A percentile compares a stretch with the other conserved stretches of the same genome.
Evolutionary conservation across 2,888 invertebrate genomes (phyloP).

Genomic region (Scrobipalpa atriplicella): DNA sequence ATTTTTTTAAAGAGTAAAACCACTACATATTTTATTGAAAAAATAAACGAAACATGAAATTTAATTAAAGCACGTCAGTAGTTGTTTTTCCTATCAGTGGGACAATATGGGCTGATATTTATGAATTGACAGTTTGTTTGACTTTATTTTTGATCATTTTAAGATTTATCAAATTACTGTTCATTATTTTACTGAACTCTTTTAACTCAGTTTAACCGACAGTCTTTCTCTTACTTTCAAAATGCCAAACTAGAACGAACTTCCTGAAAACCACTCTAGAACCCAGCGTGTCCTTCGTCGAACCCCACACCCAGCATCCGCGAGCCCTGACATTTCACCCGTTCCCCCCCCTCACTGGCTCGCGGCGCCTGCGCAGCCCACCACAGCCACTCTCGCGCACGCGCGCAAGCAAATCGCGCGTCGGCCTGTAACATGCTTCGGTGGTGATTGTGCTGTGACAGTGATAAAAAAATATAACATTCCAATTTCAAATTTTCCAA

Average conservation of each 20-base stretch:
- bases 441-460: constrained; percentile 72
- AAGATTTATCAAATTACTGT: not conserved
- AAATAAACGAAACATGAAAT: not conserved
- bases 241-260: not conserved
- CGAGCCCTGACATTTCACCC: constrained; percentile 72
- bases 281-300: constrained; percentile 9
- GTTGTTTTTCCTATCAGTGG: too few species aligned
- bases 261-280: constrained; percentile 20
- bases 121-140: too few species aligned
- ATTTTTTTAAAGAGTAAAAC: too few species aligned
- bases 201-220: not conserved
- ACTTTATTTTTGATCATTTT: too few species aligned
- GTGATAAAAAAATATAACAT: constrained; percentile 40
- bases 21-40: too few species aligned
- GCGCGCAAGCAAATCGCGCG: constrained; percentile 77
- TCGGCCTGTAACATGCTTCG: constrained; percentile 67
- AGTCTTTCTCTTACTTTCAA: constrained; percentile 1
- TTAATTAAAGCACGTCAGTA: too few species aligned
- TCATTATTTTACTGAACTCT: not conserved
- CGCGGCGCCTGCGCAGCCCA: constrained; percentile 40
- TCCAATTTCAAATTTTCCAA: constrained; percentile 50
- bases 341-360: constrained; percentile 55
- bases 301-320: constrained; percentile 44
- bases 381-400: constrained; percentile 60
- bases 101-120: too few species aligned